These are phyloP conservation scores for Plemyria rubiginata DNA, from an alignment of 2,888 invertebrate genomes.

Conservation along the genomic window DNA sequence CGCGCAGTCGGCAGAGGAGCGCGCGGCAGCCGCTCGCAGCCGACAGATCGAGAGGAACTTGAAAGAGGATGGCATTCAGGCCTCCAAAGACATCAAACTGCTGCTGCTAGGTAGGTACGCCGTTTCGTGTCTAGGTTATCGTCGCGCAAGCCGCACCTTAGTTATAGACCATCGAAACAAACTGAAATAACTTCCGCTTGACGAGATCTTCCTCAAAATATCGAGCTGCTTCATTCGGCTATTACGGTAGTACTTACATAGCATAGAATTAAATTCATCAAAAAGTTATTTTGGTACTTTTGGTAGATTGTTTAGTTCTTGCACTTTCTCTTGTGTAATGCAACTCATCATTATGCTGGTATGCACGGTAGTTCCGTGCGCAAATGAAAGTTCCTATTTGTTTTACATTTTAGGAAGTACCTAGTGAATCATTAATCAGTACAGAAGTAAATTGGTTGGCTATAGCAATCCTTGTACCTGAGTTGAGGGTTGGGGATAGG, in stretches of 20 bases:
- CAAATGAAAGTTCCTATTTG: slow-evolving; percentile 69
- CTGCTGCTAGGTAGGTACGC: slow-evolving; percentile 98
- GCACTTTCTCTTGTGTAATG: slow-evolving; percentile 67
- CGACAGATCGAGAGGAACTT: slow-evolving; percentile 98
- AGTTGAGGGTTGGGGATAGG: too few relatives aligned
- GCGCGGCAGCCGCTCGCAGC: slow-evolving; percentile 98
- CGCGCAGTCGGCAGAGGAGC: slow-evolving; percentile 99
- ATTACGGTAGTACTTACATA: neutral
- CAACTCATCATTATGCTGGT: slow-evolving; percentile 70
- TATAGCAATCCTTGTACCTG: too few relatives aligned
- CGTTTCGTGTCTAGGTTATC: slow-evolving; percentile 41
- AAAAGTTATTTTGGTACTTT: slow-evolving; percentile 28
- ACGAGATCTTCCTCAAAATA: slow-evolving; percentile 29
- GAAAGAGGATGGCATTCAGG: slow-evolving; percentile 99
- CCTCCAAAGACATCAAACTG: slow-evolving; percentile 99
- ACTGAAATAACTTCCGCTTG: slow-evolving; percentile 30
- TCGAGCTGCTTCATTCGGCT: slow-evolving; percentile 34
- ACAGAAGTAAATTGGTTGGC: slow-evolving; percentile 12
- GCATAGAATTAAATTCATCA: slow-evolving; percentile 13
- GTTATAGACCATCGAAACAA: slow-evolving; percentile 45
- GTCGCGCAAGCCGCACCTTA: slow-evolving; percentile 73
- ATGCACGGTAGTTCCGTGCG: slow-evolving; percentile 66
- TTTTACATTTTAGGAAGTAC: slow-evolving; percentile 55
- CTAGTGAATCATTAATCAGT: slow-evolving; percentile 34
- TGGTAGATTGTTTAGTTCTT: slow-evolving; percentile 28